Conservation (phyloP, 2,888 invertebrate species). For the Crematogaster levior region DNA sequence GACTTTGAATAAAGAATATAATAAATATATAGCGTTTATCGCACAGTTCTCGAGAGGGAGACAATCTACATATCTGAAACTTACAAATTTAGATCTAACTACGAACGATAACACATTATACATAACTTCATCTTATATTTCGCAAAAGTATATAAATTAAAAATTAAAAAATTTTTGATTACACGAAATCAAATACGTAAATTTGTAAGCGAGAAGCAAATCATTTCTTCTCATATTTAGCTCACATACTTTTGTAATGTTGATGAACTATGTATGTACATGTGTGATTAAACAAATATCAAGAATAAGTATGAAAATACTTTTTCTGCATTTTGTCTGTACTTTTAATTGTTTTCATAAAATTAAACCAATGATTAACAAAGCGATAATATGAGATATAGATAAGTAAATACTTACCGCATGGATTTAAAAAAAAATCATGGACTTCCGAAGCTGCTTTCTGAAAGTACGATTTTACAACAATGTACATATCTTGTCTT, state of each 20-base stretch:
- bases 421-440: slow-evolving; percentile 33
- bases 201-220: not conserved
- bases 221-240: slow-evolving; percentile 11
- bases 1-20: not conserved
- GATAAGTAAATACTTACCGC: slow-evolving; percentile 39
- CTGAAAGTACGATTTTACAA: slow-evolving; percentile 50
- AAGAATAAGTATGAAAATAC: slow-evolving; percentile 8
- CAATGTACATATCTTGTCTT: slow-evolving; percentile 47
- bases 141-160: not conserved
- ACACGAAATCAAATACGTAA: not conserved
- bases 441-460: slow-evolving; percentile 57
- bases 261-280: not conserved
- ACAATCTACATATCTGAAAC: slow-evolving; percentile 69
- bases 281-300: not conserved
- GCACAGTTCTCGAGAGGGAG: slow-evolving; percentile 55
- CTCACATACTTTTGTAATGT: slow-evolving; percentile 35
- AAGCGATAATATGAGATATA: slow-evolving; percentile 9
- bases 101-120: not conserved
- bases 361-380: not conserved
- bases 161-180: slow-evolving; percentile 1
- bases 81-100: slow-evolving; percentile 38
- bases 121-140: slow-evolving; percentile 22
- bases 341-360: not conserved
- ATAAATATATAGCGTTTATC: slow-evolving; percentile 33
- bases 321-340: not conserved